phyloP scores from a whole-genome alignment of 1,140 invertebrate genomes.

The Drosophila auraria region DNA sequence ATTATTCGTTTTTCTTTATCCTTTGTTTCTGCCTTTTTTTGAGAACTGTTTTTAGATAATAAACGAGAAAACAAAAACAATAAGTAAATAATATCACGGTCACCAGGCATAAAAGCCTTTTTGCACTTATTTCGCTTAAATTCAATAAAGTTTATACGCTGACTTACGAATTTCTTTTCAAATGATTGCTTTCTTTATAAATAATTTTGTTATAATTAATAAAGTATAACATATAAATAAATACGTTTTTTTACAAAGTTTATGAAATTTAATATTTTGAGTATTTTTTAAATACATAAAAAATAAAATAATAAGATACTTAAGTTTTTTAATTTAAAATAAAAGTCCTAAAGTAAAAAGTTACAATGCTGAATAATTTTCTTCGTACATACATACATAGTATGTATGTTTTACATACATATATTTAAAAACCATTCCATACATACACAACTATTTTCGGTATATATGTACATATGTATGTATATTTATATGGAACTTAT shows the following conservation, averaged over 20 bases:
- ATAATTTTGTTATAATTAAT: too few relatives aligned
- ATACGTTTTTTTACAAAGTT: too few relatives aligned
- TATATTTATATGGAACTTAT: slow-evolving; percentile 24
- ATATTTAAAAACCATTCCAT: slow-evolving; percentile 5
- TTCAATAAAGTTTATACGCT: too few relatives aligned
- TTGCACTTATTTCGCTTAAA: too few relatives aligned
- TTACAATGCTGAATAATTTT: not conserved
- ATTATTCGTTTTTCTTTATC: not conserved
- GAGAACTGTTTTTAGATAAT: slow-evolving; percentile 5
- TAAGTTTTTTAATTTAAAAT: too few relatives aligned
- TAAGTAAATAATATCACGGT: not conserved
- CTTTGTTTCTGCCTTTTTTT: not conserved
- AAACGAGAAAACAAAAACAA: not conserved
- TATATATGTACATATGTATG: slow-evolving; percentile 5
- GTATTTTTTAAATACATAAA: too few relatives aligned
- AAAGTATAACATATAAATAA: too few relatives aligned
- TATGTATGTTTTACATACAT: not conserved
- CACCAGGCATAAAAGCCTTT: too few relatives aligned
- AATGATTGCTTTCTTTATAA: too few relatives aligned
- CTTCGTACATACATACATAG: not conserved
- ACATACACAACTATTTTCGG: slow-evolving; percentile 9
- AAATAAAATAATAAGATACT: too few relatives aligned
- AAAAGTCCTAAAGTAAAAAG: not conserved
- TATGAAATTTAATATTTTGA: too few relatives aligned
- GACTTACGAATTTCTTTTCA: too few relatives aligned